Conservation (phyloP, 2,113 vertebrate species). For the Calidris pugnax region DNA sequence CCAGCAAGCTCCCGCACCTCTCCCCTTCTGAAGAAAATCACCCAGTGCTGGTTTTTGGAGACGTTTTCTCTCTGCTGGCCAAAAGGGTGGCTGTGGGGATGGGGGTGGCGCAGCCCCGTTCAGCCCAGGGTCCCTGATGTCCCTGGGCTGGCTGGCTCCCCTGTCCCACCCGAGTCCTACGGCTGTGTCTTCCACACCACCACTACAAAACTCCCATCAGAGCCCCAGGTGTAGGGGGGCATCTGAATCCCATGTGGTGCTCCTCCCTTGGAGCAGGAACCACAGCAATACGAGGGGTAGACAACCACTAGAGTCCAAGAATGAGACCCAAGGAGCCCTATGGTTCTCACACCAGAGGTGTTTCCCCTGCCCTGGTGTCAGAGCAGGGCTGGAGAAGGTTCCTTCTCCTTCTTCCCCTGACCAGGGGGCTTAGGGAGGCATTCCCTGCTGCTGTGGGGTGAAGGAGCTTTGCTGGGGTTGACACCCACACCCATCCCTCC, state of each 20-base stretch:
- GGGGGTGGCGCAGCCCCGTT: neutral
- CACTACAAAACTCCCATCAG: neutral
- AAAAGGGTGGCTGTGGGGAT: accelerated
- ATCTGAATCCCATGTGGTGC: accelerated
- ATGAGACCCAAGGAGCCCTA: neutral
- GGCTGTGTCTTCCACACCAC: neutral
- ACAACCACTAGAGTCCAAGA: neutral
- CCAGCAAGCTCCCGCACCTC: neutral
- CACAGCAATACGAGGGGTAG: accelerated
- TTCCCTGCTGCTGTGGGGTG: neutral
- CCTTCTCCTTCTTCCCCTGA: neutral
- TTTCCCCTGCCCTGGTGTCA: neutral
- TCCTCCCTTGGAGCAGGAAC: neutral
- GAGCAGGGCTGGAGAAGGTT: neutral
- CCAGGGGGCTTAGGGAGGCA: too few species aligned
- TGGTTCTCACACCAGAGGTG: neutral
- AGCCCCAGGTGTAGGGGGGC: accelerated
- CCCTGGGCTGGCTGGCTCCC: neutral
- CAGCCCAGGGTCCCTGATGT: neutral
- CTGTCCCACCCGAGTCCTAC: neutral
- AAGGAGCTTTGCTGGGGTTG: neutral
- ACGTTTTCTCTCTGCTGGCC: neutral
- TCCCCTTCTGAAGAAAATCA: neutral
- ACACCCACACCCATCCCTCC: neutral
- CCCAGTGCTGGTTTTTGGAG: neutral